Evolutionary conservation across 2,797 vertebrate genomes (phyloP), one percentile per base, ranked within the genome.

Genomic region (Channa striata): DNA sequence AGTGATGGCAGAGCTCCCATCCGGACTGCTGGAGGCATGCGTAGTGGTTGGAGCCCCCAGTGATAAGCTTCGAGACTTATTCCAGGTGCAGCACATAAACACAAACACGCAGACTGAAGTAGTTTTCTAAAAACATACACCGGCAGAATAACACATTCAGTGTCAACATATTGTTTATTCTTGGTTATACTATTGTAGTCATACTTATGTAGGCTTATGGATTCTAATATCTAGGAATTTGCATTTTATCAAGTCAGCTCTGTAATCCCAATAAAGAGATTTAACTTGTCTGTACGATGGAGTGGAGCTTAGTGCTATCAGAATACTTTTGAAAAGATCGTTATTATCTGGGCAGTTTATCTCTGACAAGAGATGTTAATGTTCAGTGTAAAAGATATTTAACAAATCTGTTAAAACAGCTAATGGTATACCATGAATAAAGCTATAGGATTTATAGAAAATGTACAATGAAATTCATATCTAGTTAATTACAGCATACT

Each of bases 21-120:
- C 95, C 3, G 96, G 96, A 46, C 88, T 99, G 69, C 84, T 99
- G 94, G 97, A 99, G 93, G 83, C 96, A 37, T 99, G 97, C 81
- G 93, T 96, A 11, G 92, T 97, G 73, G 80, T 98, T 1, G 97
- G 97, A 11, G 92, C 91, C 6, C 64, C 94, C 58, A 68, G 80
- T n/a, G 96, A 97, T 67, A 92, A 94, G 34, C 92, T 95, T 21
- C 92, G 90, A 52, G 92, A 93, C 42, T 57, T 93, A 1, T 86
- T 86, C 37, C 95, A 95, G 95, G 97, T 97, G 46, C 17, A 19
- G 25, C 17, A 39, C 17, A 21, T 16, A 37, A 17, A 47, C 19
- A 7, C 11, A 60, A n/a, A n/a, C 16, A 54, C 10, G 23, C 2
- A 53, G 4, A 49, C 4, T 0, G 16, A 33, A 33, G 23, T 4